Percentiles rank a stretch among this genome's conserved stretches.
Conservation (phyloP, 2,797 vertebrate genomes). For the Microctenopoma steveboyesi region DNA sequence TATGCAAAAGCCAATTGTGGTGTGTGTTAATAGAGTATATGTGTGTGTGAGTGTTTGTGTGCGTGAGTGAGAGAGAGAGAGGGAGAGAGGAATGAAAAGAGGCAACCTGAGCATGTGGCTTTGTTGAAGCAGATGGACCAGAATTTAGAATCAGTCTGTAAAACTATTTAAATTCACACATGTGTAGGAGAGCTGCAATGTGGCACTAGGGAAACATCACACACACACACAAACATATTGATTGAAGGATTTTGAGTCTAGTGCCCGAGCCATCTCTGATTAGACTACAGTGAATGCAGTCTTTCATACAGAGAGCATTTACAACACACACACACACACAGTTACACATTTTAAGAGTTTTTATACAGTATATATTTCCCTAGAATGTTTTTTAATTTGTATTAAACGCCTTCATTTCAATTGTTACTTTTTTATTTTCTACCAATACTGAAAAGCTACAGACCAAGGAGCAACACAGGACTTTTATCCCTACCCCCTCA, state of each 20-base stretch:
- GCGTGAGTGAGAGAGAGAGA: conserved; percentile 13
- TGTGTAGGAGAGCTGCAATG: conserved; percentile 60
- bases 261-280: conserved; percentile 76
- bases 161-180: conserved; percentile 71
- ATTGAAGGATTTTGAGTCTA: conserved; percentile 75
- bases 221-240: conserved; percentile 35
- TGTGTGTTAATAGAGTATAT: conserved; percentile 57
- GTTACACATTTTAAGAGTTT: conserved; percentile 83
- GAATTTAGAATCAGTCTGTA: conserved; percentile 64
- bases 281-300: conserved; percentile 66
- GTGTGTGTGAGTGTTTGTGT: conserved; percentile 24
- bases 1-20: conserved; percentile 37
- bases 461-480: conserved; percentile 92
- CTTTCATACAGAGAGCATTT: conserved; percentile 75
- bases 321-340: conserved; percentile 68
- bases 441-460: conserved; percentile 91
- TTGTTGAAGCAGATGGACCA: conserved; percentile 67
- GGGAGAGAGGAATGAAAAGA: conserved; percentile 23
- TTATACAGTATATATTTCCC: conserved; percentile 87
- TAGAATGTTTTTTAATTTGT: conserved; percentile 85
- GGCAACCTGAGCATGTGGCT: conserved; percentile 56
- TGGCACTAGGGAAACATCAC: conserved; percentile 68
- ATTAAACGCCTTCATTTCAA: conserved; percentile 83
- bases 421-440: conserved; percentile 82
- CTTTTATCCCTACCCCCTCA: conserved; percentile 85